Base-by-base conservation (phyloP, 2,888 invertebrate genomes). In the Apodemia zela region DNA sequence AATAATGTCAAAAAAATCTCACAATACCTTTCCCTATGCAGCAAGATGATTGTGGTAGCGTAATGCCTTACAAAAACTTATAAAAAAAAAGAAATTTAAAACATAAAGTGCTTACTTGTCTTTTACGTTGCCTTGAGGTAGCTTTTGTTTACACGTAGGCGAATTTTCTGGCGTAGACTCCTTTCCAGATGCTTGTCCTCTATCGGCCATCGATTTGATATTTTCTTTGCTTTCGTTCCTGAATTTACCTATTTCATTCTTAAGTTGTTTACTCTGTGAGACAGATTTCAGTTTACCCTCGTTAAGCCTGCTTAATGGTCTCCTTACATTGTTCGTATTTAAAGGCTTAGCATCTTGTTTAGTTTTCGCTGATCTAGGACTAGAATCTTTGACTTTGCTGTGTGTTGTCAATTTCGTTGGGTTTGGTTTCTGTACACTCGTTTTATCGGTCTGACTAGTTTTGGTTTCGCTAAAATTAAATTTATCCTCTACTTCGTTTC, bases 141-240 rank as follows among this genome's bases (percentile, higher is more conserved):
- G 68, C 45, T 80, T 82, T 60, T 81, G 82, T 64, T 80, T 81
- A 67, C 92, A 87, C 3, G 87, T 92, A 0, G 93, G 93, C 0
- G 93, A 93, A 75, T 92, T 92, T 80, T 94, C 94, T 1, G 94
- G 93, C 0, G 93, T 93, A 1, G 94, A 94, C 76, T 94, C 94
- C 71, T 94, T 94, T 1, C 94, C 94, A 8, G 93, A 93, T 1
- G 93, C 93, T 73, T 93, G 93, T 45, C 93, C 93, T 74, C 93
- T 80, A 59, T 92, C 92, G 5, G 89, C 85, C 76, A 92, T 79
- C 8, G 76, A 72, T 66, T 80, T 78, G 11, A 76, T 75, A 62
- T 76, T 86, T 59, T 84, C 85, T 71, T 88, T 87, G 62, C 78
- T 80, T 35, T 76, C 81, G 29, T 72, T 72, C 68, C 82, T 87